Evolutionary conservation across 2,888 invertebrate species (phyloP), one percentile per base, ranked within the genome.

Genomic region (Eledona agricola): DNA sequence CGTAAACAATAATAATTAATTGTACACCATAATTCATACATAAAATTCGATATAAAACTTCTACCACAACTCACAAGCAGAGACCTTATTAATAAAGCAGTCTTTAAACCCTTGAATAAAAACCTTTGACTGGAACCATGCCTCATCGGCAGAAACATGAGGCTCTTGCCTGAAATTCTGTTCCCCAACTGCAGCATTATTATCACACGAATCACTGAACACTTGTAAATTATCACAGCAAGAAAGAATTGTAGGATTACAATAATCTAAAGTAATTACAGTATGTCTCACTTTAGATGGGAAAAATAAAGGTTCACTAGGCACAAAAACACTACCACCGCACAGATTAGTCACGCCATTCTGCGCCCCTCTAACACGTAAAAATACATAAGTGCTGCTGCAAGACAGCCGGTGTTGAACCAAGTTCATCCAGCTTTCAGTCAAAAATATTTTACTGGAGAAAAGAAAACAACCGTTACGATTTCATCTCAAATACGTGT

Each of bases 81-180:
- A 82, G 60, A 72, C 76, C 16, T 82, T 82, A 72, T 82, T 79
- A 6, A 83, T 75, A 68, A 78, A 67, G 62, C 78, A 78, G 65
- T 83, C 83, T 74, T 81, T 83, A 62, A 82, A 83, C 9, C 83
- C 83, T 68, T 81, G 82, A 72, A 83, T 76, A 15, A 79, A 71
- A 69, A 78, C 77, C 38, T 74, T 79, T 9, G 80, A 81, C 63
- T 83, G 80, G 69, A 78, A 82, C 83, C 83, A 84, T 38, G 70
- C 11, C n/a, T 53, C 58, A 26, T 51, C 57, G 13, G 12, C 45
- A 42, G 23, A 26, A 38, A n/a, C 15, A 15, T 22, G 10, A 40
- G 17, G 29, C 12, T 47, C 29, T n/a, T n/a, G n/a, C n/a, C n/a
- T n/a, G n/a, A n/a, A n/a, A n/a, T n/a, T n/a, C n/a, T n/a, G n/a